Evolutionary conservation across 2,797 vertebrate species (phyloP), one percentile per base, ranked within the genome.

Genomic region (Galagoides demidoff): DNA sequence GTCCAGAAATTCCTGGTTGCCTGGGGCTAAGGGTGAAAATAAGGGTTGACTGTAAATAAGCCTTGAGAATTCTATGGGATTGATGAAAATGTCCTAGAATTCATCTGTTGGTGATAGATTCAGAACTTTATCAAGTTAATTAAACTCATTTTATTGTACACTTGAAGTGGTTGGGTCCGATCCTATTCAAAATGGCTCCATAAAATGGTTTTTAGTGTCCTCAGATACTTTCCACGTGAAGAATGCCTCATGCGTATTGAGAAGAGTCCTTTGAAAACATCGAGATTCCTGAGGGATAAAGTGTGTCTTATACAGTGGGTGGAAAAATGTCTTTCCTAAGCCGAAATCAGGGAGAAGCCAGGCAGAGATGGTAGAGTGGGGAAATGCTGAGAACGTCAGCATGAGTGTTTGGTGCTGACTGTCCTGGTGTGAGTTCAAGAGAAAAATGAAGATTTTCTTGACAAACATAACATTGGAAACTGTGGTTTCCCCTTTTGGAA

Each of bases 261-360:
- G 49, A 31, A 0, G 1, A 20, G 17, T 20, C 25, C 7, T 0
- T 68, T 4, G 7, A 11, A 43, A 43, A 7, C 2, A 12, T 27
- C 31, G 34, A 39, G 63, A 23, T 8, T 57, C 10, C 23, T 5
- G 9, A 61, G 63, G 25, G 27, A 9, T 29, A 23, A 17, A 52
- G 20, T 27, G 45, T 45, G 5, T 5, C 16, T 43, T 17, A 1
- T 1, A 0, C 4, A 17, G 3, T 29, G 6, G 0, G 1, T n/a
- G 22, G 49, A 6, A 31, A 31, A 39, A 25, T 3, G 23, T 17
- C 27, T 79, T 37, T 34, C 29, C 1, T 13, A 1, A 52, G 59
- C 37, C 10, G n/a, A 23, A 27, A 17, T 45, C 11, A 23, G 25
- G 9, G 4, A 3, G 7, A 37, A 73, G 10, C 1, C 27, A 85